Conservation (phyloP, 2,113 vertebrate species). For the Mohoua ochrocephala region DNA sequence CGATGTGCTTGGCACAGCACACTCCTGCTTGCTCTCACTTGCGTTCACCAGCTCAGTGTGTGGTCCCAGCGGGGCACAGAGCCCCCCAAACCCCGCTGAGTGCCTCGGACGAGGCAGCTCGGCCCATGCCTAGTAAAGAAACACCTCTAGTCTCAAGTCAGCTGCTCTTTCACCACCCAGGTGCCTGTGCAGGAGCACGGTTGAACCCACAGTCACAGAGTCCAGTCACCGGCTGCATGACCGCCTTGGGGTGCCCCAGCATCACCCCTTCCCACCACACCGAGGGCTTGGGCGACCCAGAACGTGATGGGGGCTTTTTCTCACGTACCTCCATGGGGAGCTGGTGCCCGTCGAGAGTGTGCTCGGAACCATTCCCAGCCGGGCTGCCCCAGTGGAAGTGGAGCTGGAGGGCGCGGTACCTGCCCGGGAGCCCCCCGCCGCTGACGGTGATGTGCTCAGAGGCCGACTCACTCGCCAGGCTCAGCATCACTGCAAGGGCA, state of each 20-base stretch:
- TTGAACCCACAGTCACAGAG: fast-evolving
- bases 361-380: slow-evolving; percentile 75
- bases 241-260: background rate
- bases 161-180: background rate
- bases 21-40: background rate
- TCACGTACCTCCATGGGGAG: slow-evolving; percentile 81
- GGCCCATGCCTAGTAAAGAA: fast-evolving
- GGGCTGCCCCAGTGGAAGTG: slow-evolving; percentile 86
- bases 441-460: slow-evolving; percentile 68
- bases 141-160: background rate
- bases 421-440: slow-evolving; percentile 70
- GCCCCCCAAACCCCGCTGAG: background rate
- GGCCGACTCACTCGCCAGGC: slow-evolving; percentile 33
- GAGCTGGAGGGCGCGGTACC: slow-evolving; percentile 76
- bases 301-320: fast-evolving
- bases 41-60: background rate
- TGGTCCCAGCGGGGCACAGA: background rate
- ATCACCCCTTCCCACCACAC: background rate
- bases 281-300: background rate
- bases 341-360: slow-evolving; percentile 75
- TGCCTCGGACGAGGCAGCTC: fast-evolving
- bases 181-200: fast-evolving
- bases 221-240: fast-evolving
- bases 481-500: slow-evolving; percentile 59
- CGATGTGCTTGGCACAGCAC: fast-evolving